These are phyloP conservation scores for human DNA, from an alignment of 2,113 vertebrate species.

Conservation along the genomic window DNA sequence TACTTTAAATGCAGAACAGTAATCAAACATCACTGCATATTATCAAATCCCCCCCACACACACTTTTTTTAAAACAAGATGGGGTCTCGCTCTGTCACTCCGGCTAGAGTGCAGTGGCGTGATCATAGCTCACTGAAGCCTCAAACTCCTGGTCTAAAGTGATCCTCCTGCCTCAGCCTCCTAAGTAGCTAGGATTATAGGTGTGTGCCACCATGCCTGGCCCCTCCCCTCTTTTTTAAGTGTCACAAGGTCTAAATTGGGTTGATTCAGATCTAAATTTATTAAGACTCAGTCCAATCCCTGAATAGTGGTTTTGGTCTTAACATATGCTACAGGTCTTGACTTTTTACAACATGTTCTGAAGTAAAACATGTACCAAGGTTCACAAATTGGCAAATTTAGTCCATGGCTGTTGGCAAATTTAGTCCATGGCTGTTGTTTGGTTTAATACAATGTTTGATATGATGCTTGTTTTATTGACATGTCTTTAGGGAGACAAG, in stretches of 20 bases:
- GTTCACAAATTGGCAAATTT: background rate
- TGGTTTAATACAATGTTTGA: background rate
- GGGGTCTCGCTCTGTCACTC: too few species aligned
- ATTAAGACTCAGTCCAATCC: background rate
- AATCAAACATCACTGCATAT: background rate
- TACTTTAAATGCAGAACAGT: constrained; percentile 26
- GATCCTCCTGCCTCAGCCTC: too few species aligned
- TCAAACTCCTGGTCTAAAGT: too few species aligned
- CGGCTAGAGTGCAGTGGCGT: too few species aligned
- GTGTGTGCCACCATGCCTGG: too few species aligned
- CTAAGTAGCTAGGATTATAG: too few species aligned
- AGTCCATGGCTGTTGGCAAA: background rate
- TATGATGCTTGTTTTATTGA: background rate
- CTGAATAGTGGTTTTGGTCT: background rate
- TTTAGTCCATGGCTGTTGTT: background rate
- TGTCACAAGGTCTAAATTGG: background rate
- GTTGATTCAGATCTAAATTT: background rate
- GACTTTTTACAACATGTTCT: background rate
- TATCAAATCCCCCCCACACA: background rate
- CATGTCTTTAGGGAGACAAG: background rate
- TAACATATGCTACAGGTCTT: background rate
- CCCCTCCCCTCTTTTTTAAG: background rate
- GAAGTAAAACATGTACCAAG: background rate
- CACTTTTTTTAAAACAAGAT: background rate
- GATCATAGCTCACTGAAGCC: too few species aligned